Conservation (phyloP, 1,140 invertebrate species). For the Drosophila arizonae region DNA sequence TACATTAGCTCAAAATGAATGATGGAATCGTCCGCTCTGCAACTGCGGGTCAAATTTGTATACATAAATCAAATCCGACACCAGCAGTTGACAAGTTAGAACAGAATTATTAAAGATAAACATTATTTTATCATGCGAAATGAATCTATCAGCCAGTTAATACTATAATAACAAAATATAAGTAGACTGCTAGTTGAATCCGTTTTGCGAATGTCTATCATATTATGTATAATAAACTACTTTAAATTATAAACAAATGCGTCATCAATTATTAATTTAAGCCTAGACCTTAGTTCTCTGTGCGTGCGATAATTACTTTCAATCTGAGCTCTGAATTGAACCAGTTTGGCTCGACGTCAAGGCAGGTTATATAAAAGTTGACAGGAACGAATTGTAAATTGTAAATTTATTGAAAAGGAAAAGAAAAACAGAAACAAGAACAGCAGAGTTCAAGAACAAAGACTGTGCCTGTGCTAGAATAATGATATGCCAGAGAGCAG, state of each 20-base stretch:
- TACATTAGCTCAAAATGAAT: constrained; percentile 10
- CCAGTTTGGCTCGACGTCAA: not conserved
- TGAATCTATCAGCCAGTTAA: too few species aligned
- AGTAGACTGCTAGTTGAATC: too few species aligned
- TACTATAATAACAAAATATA: too few species aligned
- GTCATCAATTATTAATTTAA: too few species aligned
- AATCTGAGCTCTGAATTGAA: not conserved
- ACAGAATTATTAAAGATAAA: too few species aligned
- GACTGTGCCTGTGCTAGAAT: constrained; percentile 16
- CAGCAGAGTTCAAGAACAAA: constrained; percentile 22
- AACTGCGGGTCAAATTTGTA: not conserved
- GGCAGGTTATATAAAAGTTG: not conserved
- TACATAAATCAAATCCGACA: too few species aligned
- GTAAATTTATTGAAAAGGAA: not conserved
- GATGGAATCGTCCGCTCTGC: not conserved
- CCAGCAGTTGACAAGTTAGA: too few species aligned
- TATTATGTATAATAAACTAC: too few species aligned
- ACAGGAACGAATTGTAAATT: not conserved
- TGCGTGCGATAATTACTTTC: not conserved
- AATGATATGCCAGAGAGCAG: constrained; percentile 3
- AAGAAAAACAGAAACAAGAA: too few species aligned
- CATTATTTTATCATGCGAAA: too few species aligned
- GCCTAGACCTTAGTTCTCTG: not conserved
- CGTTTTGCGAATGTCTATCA: too few species aligned
- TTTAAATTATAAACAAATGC: too few species aligned